Base-by-base conservation (phyloP, 1,140 invertebrate genomes). In the Drosophila nebulosa region DNA sequence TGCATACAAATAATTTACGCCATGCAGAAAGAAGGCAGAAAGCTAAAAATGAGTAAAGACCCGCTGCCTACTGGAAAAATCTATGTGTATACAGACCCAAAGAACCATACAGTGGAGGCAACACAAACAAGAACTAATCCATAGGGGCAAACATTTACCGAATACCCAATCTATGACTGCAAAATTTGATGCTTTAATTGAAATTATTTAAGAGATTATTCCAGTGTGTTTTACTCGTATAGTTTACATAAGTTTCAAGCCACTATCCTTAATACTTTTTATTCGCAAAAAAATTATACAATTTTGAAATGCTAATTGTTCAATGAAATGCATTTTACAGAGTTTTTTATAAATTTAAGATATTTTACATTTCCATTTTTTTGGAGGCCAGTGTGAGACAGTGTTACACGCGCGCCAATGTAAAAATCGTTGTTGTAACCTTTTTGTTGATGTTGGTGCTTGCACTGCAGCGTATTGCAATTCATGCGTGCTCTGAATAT, bases 1-100 rank as follows among this genome's bases (percentile, higher is more conserved):
- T 66, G 65, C 77, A 86, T 86, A 85, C 78, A 85, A 86, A 85
- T 81, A 85, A 86, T 85, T 85, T 77, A 85, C 81, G 81, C 77
- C 61, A 86, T 69, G 77, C 62, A 55, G 77, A 64, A 68, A 51
- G 77, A 61, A 68, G 73, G 18, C 80, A 77, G 86, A 80, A 86
- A 80, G 81, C 81, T 85, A 85, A 81, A 85, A 85, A 80, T 85
- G 81, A 85, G 81, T 85, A 81, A 86, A 85, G 64, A 58, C 30
- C 30, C 12, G 30, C 24, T 32, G 30, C 30, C 73, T 69, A 60
- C 22, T 55, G 52, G 26, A 67, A 35, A 59, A 46, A 46, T 46
- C n/a, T 39, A 60, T 24, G 22, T 21, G 18, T 18, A 59, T 14
- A 61, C 35, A 56, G 16, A 56, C 30, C 9, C 32, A 22, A 27